Base-by-base conservation (phyloP, 1,140 invertebrate genomes). In the Bicyclus anynana region DNA sequence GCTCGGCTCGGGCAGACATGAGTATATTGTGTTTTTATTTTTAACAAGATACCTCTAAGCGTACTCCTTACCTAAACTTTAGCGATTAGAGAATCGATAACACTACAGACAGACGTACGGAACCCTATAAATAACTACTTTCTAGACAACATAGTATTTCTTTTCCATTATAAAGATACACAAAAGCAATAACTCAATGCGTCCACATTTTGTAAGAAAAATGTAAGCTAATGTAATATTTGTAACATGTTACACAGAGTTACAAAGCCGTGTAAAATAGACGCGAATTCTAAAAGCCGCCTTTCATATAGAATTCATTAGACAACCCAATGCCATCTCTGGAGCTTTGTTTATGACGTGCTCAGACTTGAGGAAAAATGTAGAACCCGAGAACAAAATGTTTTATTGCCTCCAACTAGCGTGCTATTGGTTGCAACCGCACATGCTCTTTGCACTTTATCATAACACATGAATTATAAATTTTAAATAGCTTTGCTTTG, bases 261-360 rank as follows among this genome's bases (percentile, higher is more conserved):
- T 1, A 10, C 9, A 12, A 37, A 37, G 33, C 12, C 33, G 37
- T 21, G 42, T 10, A 44, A 44, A 20, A 23, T 20, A 21, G 20
- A 44, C 17, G 20, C 17, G 20, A 21, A 4, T 21, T 44, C 18
- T 13, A 23, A 44, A 12, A 44, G 17, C 20, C 40, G 6, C 13
- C 37, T 44, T 21, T 44, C 42, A 44, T 44, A 44, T 44, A 44
- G 42, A 21, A 44, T 44, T 44, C 42, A 44, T 44, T 44, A 44
- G 20, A 21, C 42, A 44, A 18, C 14, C 42, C 42, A 44, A 44
- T 44, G 21, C 4, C 42, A 44, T 12, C 42, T n/a, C 42, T 21
- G 5, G 42, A 18, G 42, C 17, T 44, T 20, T 44, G 42, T 44
- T 0, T 23, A 21, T 44, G 42, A 44, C 42, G n/a, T 3, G 7